Evolutionary conservation across 2,888 invertebrate species (phyloP).

Genomic region (Pelosia muscerda): DNA sequence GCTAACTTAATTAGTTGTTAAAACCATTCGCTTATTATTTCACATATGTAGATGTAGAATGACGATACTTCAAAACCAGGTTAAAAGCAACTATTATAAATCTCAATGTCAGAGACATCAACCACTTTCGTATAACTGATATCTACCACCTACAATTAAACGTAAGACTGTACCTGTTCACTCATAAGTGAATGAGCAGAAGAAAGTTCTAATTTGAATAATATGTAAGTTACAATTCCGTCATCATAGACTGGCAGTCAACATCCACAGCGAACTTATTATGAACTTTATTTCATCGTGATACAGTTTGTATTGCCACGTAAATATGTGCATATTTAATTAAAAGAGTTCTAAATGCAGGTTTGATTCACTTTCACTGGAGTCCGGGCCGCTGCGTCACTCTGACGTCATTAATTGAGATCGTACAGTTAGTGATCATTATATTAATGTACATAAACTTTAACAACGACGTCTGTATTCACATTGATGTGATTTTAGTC

Average conservation of each 20-base stretch:
- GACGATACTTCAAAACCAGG: not conserved
- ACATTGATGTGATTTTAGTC: not conserved
- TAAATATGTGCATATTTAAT: slow-evolving; percentile 30
- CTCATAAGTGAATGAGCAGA: slow-evolving; percentile 31
- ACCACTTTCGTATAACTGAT: slow-evolving; percentile 16
- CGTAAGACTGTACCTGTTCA: slow-evolving; percentile 30
- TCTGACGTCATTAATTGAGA: slow-evolving; percentile 37
- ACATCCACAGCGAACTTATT: not conserved
- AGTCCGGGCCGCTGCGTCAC: slow-evolving; percentile 33
- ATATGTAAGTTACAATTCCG: slow-evolving; percentile 35
- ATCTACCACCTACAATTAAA: slow-evolving; percentile 17
- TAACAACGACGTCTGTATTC: not conserved
- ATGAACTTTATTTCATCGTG: slow-evolving; percentile 21
- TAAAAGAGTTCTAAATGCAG: slow-evolving; percentile 43
- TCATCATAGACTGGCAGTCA: slow-evolving; percentile 32
- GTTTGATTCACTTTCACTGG: slow-evolving; percentile 55
- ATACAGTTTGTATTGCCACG: slow-evolving; percentile 22
- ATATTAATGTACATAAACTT: slow-evolving; percentile 2
- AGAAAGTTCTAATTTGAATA: slow-evolving; percentile 50
- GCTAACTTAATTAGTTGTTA: not conserved
- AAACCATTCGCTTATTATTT: not conserved
- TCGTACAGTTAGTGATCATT: slow-evolving; percentile 12
- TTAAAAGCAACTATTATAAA: not conserved
- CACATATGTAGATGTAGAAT: too few relatives aligned
- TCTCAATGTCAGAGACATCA: not conserved